These are phyloP conservation scores for Meloidogyne exigua DNA, from an alignment of 1,140 invertebrate genomes.

Conservation along the genomic window DNA sequence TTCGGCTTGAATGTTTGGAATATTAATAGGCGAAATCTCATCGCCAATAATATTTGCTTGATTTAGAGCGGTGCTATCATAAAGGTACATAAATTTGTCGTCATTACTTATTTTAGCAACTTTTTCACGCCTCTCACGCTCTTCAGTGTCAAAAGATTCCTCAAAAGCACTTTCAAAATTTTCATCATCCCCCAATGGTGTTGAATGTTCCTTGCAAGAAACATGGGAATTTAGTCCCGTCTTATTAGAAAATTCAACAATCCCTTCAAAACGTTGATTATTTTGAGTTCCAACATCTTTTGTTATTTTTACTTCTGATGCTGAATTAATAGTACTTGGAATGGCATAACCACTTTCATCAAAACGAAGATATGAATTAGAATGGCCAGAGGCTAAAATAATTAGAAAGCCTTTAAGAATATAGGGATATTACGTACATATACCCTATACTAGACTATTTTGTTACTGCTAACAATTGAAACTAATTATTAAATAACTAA, in stretches of 20 bases:
- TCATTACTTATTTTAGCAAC: background rate
- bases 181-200: background rate
- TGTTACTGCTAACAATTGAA: no score
- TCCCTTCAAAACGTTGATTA: background rate
- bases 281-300: background rate
- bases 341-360: background rate
- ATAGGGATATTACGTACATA: no score
- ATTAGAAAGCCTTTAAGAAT: background rate
- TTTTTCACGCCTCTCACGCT: conserved; percentile 8
- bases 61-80: background rate
- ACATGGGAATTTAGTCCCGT: background rate
- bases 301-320: background rate
- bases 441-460: no score
- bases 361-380: background rate
- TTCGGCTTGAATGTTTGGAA: background rate
- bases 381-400: background rate
- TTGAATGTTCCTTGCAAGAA: background rate
- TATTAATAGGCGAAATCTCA: background rate
- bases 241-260: background rate
- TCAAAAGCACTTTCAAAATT: conserved; percentile 15
- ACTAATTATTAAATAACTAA: no score
- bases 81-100: background rate
- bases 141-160: conserved; percentile 15
- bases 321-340: background rate
- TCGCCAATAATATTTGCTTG: background rate